Evolutionary conservation across 2,797 vertebrate species (phyloP), one percentile per base, ranked within the genome.

Genomic region (Pygocentrus nattereri): DNA sequence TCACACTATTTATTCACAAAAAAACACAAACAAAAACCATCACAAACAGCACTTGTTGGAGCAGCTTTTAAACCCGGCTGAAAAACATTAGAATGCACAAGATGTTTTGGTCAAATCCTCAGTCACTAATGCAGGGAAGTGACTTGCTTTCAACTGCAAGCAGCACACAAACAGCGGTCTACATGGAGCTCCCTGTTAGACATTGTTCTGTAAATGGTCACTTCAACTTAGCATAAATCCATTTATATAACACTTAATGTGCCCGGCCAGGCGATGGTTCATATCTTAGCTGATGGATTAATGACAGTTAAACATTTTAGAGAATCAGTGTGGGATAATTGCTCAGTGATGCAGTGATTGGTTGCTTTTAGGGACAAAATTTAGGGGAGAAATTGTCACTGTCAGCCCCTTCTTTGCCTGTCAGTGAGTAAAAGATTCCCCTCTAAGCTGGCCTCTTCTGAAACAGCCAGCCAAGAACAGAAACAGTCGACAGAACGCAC

Each of bases 351-450:
- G 74, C 38, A 44, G 31, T 10, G 38, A n/a, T 68, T 74, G 67
- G 82, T 74, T 49, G 78, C 80, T 85, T 79, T 77, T 30, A 62
- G 70, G 65, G 74, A 78, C 69, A 68, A 78, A 65, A 78, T 65
- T 74, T 83, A 77, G 71, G 64, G 70, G 34, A 41, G 70, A 79
- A 72, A 82, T 71, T 82, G 67, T 77, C 25, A 65, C 74, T 52
- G 79, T 69, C 73, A 87, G 74, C 81, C 85, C 81, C 64, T 88
- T 16, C 88, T 90, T 87, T 86, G 79, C 74, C 78, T 68, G 75
- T 88, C 87, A 82, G 23, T 54, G 78, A 65, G 56, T 83, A 83
- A 86, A 86, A 79, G 80, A 47, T 74, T 83, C 31, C 85, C 79
- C 10, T 54, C 59, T 23, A 74, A 23, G 70, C 11, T 6, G 44